These are phyloP conservation scores for Aphodius granarius DNA, from an alignment of 2,888 invertebrate species.

Conservation along the genomic window DNA sequence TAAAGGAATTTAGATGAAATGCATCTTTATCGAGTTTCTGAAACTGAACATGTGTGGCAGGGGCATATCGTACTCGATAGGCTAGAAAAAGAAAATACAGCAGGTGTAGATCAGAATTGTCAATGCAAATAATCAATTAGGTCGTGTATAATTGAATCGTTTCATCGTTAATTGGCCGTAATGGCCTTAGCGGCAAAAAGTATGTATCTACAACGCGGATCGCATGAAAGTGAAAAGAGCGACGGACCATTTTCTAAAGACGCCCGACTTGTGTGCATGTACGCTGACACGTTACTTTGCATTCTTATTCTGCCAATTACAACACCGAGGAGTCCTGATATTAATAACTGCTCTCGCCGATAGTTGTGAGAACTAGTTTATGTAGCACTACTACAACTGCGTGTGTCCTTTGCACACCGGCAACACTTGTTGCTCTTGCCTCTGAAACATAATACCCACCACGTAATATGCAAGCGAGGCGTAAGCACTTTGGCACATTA, in stretches of 20 bases:
- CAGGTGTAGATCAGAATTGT: neutral
- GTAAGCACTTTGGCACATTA: neutral
- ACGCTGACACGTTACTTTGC: neutral
- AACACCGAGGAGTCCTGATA: neutral
- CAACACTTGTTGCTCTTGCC: neutral
- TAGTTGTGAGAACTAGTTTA: neutral
- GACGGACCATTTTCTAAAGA: neutral
- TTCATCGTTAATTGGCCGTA: neutral
- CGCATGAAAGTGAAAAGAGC: neutral
- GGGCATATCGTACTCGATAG: no score
- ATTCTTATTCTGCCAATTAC: neutral
- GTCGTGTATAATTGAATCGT: neutral
- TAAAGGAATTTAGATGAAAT: neutral
- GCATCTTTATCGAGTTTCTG: neutral
- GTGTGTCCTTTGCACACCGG: neutral
- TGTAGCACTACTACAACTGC: neutral
- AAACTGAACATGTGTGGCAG: no score
- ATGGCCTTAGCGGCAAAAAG: neutral
- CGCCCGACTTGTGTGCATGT: neutral
- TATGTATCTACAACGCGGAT: neutral
- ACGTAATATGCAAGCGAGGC: neutral
- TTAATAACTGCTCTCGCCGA: neutral
- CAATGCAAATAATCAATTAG: slow-evolving; percentile 1
- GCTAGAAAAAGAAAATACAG: neutral
- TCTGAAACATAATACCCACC: neutral